A percentile compares a stretch with the other conserved stretches of the same genome.
These are phyloP conservation scores for Metaphire vulgaris DNA, from an alignment of 1,140 invertebrate species.

Conservation along the genomic window DNA sequence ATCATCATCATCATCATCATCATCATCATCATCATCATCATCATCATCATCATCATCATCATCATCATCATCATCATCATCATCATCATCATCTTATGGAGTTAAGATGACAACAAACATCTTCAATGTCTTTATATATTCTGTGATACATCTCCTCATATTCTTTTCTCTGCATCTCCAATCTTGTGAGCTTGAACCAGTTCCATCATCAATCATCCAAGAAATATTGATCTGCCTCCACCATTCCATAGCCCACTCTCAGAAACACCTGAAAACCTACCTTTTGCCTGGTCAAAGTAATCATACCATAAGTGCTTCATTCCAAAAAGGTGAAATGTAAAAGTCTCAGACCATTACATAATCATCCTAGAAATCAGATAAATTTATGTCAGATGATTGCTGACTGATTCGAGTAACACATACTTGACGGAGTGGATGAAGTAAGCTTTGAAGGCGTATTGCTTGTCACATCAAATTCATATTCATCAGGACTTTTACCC, in stretches of 20 bases:
- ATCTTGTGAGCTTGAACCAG: too few species aligned
- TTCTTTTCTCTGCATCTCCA: too few species aligned
- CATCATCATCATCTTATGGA: background rate
- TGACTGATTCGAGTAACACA: too few species aligned
- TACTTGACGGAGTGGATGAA: background rate
- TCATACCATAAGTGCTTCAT: background rate
- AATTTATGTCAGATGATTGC: too few species aligned
- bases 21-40: background rate
- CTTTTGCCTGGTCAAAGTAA: background rate
- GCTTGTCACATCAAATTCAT: background rate
- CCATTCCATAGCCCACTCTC: too few species aligned
- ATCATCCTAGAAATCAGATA: background rate
- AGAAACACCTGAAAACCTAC: too few species aligned
- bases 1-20: background rate
- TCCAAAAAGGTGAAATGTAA: background rate
- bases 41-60: background rate
- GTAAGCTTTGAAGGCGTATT: background rate
- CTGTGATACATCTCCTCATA: too few species aligned
- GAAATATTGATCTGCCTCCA: too few species aligned
- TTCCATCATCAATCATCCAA: too few species aligned
- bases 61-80: background rate
- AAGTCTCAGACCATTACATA: background rate
- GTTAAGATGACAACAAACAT: too few species aligned
- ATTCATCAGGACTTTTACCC: background rate
- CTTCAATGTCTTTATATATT: too few species aligned